Conservation (phyloP, 2,888 invertebrate species). For the Lasiommata megera region DNA sequence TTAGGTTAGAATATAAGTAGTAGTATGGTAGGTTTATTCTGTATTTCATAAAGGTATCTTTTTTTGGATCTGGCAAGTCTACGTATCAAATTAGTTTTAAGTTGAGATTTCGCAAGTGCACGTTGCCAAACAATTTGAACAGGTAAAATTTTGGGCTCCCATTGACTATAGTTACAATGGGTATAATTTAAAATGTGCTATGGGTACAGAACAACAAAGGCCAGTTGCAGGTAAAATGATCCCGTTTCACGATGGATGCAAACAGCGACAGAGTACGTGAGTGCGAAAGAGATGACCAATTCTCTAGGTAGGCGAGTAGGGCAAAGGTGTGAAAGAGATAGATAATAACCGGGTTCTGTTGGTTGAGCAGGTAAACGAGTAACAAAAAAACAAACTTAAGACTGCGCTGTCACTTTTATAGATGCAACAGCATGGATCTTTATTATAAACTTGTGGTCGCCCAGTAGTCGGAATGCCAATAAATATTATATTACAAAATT, state of each 20-base stretch:
- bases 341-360: slow-evolving; percentile 28
- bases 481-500: no score
- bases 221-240: slow-evolving; percentile 39
- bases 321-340: slow-evolving; percentile 20
- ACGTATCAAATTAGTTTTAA: no score
- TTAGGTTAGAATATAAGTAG: no score
- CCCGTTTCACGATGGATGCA: slow-evolving; percentile 32
- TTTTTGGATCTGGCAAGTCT: no score
- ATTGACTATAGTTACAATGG: neutral
- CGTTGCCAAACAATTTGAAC: neutral
- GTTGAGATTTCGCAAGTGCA: slow-evolving; percentile 1
- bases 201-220: slow-evolving; percentile 9
- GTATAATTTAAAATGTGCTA: neutral
- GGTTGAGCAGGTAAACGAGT: slow-evolving; percentile 40
- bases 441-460: no score
- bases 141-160: slow-evolving; percentile 17
- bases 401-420: slow-evolving; percentile 28
- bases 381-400: no score
- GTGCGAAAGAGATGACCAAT: slow-evolving; percentile 20
- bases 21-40: no score
- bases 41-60: no score
- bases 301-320: slow-evolving; percentile 1
- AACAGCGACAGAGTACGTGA: slow-evolving; percentile 5
- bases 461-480: no score
- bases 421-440: slow-evolving; percentile 2